Evolutionary conservation across 2,888 invertebrate genomes (phyloP).

Genomic region (Drymonia ruficornis): DNA sequence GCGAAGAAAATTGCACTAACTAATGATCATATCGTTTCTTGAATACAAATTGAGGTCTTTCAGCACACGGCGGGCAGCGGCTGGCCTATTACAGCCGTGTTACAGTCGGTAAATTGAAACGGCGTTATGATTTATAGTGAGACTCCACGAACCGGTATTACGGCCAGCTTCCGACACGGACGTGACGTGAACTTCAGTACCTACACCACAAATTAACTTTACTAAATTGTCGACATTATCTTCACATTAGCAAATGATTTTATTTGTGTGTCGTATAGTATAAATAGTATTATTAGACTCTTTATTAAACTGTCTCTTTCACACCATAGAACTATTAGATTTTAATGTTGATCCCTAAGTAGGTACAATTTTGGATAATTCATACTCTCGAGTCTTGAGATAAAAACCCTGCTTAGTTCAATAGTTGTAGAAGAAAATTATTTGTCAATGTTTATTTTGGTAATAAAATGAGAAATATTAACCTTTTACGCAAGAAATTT

Average conservation of each 20-base stretch:
- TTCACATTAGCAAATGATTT: neutral
- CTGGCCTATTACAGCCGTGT: conserved; percentile 71
- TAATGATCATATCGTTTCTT: conserved; percentile 79
- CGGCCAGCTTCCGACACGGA: conserved; percentile 66
- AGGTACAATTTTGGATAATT: no score
- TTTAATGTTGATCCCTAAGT: no score
- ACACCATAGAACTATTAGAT: no score
- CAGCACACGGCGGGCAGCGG: conserved; percentile 63
- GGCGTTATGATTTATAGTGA: conserved; percentile 79
- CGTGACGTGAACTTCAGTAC: conserved; percentile 69
- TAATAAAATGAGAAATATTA: no score
- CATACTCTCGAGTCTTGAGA: no score
- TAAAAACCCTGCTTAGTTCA: no score
- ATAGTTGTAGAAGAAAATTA: no score
- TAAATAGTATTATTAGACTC: no score
- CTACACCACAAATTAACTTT: conserved; percentile 38
- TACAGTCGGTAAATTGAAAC: conserved; percentile 78
- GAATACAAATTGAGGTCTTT: conserved; percentile 82
- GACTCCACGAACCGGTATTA: conserved; percentile 74
- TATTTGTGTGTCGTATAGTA: no score
- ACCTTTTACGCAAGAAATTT: no score
- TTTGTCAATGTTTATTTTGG: no score
- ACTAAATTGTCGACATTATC: conserved; percentile 5
- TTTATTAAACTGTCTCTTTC: no score
- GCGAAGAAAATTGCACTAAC: conserved; percentile 80